Percentiles rank a stretch among this genome's conserved stretches.
Conservation (phyloP, 1,140 invertebrate genomes). For the Drosophila orosa region DNA sequence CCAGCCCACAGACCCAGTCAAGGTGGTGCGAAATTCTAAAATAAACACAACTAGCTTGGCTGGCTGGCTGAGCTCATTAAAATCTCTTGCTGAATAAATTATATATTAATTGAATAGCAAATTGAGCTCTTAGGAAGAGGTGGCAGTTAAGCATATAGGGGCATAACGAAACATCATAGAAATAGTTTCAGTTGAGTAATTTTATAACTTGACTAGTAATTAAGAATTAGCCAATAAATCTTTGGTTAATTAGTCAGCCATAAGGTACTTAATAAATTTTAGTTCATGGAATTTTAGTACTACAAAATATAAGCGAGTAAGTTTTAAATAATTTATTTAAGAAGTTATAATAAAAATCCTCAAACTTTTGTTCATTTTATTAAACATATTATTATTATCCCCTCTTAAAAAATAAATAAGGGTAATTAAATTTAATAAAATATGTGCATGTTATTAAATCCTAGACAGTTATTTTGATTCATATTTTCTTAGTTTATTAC, state of each 20-base stretch:
- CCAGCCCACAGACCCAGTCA: neutral
- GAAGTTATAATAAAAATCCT: neutral
- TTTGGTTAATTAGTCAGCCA: neutral
- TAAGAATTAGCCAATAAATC: constrained; percentile 5
- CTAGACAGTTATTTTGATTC: neutral
- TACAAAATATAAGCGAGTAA: neutral
- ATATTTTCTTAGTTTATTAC: constrained; percentile 5
- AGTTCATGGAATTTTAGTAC: neutral
- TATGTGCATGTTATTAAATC: too few relatives aligned
- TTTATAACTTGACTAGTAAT: constrained; percentile 6
- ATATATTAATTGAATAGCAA: constrained; percentile 28
- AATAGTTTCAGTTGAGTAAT: constrained; percentile 6
- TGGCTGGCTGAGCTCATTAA: constrained; percentile 21
- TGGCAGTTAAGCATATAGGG: constrained; percentile 22
- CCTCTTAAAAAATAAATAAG: neutral
- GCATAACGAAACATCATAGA: constrained; percentile 2
- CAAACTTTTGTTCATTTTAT: neutral
- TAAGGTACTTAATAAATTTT: neutral
- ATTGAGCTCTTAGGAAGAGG: constrained; percentile 20
- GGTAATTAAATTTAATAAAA: neutral
- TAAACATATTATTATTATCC: neutral
- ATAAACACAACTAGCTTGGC: constrained; percentile 5
- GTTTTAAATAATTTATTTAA: neutral
- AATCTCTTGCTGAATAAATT: constrained; percentile 19
- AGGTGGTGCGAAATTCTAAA: constrained; percentile 19